Base-by-base conservation (phyloP, 2,113 vertebrate genomes). In the Callocephalon fimbriatum region DNA sequence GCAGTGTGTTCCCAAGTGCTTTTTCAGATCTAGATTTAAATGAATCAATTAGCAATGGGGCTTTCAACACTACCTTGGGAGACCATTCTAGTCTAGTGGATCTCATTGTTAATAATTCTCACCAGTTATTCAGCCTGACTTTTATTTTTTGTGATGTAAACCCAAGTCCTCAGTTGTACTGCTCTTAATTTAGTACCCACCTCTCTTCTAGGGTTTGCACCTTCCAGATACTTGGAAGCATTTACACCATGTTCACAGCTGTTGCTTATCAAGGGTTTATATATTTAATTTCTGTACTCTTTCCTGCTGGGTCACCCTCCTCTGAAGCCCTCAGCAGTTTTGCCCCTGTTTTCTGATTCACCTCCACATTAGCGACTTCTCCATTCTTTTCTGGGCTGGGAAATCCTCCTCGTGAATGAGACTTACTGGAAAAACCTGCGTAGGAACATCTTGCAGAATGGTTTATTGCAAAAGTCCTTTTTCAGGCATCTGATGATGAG, bases 1-100 rank as follows among this genome's bases (percentile, higher is more conserved):
- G 2, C 42, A 68, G 67, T 84, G 5, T 10, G 1, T 72, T 96
- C 95, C 73, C 7, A 2, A 78, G 51, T 84, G 72, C 35, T 92
- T 94, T 93, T 91, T 89, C 65, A 1, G 9, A 70, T 86, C 65
- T 82, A 90, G 81, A 74, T 96, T 94, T 93, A 93, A 97, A 97
- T 93, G 50, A 95, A 88, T 76, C 96, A 88, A 45, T 97, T 97
- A 96, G 51, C 80, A 95, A 7, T 37, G 40, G 93, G 75, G 62
- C 29, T 93, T 89, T 88, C 85, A 82, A 70, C 27, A 19, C 50
- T 77, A 75, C 51, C 40, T 42, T 89, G 86, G 76, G 88, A 97
- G 42, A 80, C 40, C 62, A 61, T 62, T 96, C 59, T 21, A 45
- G 20, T 80, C 35, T 86, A 92, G 86, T 32, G 26, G 79, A 92